Conservation (phyloP, 1,140 invertebrate species). For the Cecropterus lyciades region DNA sequence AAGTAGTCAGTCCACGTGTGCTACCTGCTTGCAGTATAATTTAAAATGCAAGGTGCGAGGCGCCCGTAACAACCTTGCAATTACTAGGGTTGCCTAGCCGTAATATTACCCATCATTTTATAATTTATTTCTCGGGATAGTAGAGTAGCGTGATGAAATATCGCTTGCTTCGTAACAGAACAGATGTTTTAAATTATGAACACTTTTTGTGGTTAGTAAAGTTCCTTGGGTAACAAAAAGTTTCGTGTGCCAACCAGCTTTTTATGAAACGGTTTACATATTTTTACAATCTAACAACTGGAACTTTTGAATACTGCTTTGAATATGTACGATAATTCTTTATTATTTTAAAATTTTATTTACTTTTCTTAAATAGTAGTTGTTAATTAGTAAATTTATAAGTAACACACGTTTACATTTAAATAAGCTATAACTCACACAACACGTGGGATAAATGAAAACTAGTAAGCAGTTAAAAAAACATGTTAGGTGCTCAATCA, state of each 20-base stretch:
- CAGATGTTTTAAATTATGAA: conserved; percentile 62
- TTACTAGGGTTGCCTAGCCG: conserved; percentile 21
- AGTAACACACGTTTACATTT: too few species aligned
- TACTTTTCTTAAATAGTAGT: too few species aligned
- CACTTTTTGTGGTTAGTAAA: conserved; percentile 39
- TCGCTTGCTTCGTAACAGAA: conserved; percentile 38
- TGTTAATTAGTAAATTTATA: too few species aligned
- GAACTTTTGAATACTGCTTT: too few species aligned
- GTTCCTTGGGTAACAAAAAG: conserved; percentile 14
- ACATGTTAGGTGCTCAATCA: too few species aligned
- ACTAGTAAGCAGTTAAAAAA: too few species aligned
- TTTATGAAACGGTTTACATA: neutral
- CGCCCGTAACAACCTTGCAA: conserved; percentile 20
- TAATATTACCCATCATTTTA: conserved; percentile 35
- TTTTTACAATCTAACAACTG: neutral
- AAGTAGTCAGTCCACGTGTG: conserved; percentile 23
- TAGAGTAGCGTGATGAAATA: conserved; percentile 41
- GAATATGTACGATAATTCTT: too few species aligned
- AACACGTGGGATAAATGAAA: too few species aligned
- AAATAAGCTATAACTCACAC: too few species aligned
- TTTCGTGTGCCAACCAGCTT: neutral
- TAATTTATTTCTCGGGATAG: conserved; percentile 42
- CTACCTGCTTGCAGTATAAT: conserved; percentile 22
- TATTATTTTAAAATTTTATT: too few species aligned
- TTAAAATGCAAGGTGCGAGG: conserved; percentile 23